Evolutionary conservation across 1,140 invertebrate genomes (phyloP), one percentile per base, ranked within the genome.

Genomic region (Bombus sylvicola): DNA sequence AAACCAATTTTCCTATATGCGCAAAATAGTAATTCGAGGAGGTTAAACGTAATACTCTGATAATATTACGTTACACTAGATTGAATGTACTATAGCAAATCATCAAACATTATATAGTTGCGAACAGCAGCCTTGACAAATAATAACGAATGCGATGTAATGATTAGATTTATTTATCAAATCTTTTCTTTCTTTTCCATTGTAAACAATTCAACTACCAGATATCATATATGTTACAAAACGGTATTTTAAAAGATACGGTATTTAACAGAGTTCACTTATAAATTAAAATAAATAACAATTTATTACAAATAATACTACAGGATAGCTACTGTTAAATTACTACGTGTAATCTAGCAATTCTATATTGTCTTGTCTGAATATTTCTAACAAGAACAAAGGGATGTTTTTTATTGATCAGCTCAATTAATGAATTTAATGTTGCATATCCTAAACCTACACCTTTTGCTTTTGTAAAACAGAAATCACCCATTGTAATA

Each of bases 391-490:
- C 88, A 13, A 96, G 89, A 68, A 96, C 94, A 77, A 94, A 77
- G 43, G 94, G 76, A 73, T 86, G 86, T 22, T 87, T 92, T 74
- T 91, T 69, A 71, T 89, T 92, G 75, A 94, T 95, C 4, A 97
- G 91, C 74, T 94, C 88, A 10, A 95, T 87, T 8, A 98, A 90
- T 28, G 96, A 96, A 62, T 95, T 93, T 28, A 96, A 92, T 4
- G 96, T 95, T 1, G 98, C 94, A 91, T 97, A 98, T 62, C 97
- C 97, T 13, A 97, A 93, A 73, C 96, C 97, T 88, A 96, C 95
- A 80, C 96, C 96, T 59, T 94, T 96, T 1, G 97, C 96, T 92
- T 97, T 96, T 1, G 96, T 96, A 87, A 97, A 97, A 89, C 96
- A 97, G 92, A 97, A 98, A 57, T 96, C 96, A 43, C 97, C 97